Evolutionary conservation across 2,888 invertebrate genomes (phyloP).

Genomic region (Pyrocoelia pectoralis): DNA sequence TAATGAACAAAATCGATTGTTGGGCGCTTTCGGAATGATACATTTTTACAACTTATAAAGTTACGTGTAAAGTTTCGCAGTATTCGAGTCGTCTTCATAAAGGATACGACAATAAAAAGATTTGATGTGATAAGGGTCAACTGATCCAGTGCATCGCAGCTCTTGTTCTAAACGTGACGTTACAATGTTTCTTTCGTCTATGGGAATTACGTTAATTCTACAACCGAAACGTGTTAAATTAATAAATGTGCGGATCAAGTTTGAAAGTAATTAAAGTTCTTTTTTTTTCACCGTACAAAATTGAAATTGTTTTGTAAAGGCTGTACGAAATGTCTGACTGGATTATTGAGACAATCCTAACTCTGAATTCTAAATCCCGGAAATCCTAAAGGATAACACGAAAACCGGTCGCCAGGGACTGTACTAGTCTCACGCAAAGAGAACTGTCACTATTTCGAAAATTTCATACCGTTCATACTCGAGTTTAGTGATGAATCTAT

Average conservation of each 20-base stretch:
- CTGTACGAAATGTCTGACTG: conserved; percentile 44
- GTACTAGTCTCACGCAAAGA: conserved; percentile 26
- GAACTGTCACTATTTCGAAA: conserved; percentile 34
- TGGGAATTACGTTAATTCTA: conserved; percentile 4
- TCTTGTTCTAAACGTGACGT: conserved; percentile 10
- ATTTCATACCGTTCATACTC: conserved; percentile 29
- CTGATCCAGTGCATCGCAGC: conserved; percentile 11
- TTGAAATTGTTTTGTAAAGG: conserved; percentile 29
- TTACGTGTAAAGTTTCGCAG: not conserved
- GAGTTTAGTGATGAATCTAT: conserved; percentile 19
- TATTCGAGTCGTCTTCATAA: not conserved
- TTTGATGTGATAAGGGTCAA: conserved; percentile 10
- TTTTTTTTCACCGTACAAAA: not conserved
- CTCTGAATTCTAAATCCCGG: conserved; percentile 47
- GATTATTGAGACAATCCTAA: conserved; percentile 50
- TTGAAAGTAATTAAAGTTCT: not conserved
- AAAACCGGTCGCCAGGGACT: conserved; percentile 47
- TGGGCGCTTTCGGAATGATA: not conserved
- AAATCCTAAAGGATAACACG: conserved; percentile 51
- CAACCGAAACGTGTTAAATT: not conserved
- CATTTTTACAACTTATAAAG: not conserved
- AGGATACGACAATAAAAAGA: conserved; percentile 11
- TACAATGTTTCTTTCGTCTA: conserved; percentile 5
- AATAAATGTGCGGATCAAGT: no score
- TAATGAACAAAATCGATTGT: not conserved